These are phyloP conservation scores for Neolamprologus caudopunctatus DNA, from an alignment of 2,113 vertebrate species.

Conservation along the genomic window DNA sequence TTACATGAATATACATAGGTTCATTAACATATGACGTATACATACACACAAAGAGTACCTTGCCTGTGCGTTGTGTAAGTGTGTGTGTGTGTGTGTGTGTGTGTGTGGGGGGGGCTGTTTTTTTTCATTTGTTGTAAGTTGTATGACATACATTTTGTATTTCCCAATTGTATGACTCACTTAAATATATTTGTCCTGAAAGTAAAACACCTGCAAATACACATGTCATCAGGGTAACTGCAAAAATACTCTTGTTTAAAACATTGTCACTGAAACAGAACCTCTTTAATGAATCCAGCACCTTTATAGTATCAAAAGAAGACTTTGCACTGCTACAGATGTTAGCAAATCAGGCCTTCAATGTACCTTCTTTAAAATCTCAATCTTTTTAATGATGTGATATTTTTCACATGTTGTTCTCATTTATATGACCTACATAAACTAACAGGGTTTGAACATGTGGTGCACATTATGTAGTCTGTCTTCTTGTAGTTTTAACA, in stretches of 20 bases:
- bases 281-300: neutral
- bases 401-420: accelerated
- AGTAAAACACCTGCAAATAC: neutral
- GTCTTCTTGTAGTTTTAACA: neutral
- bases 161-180: accelerated
- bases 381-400: neutral
- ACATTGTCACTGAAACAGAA: neutral
- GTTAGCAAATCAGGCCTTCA: neutral
- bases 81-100: no score
- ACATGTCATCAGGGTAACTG: neutral
- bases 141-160: neutral
- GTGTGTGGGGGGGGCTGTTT: no score
- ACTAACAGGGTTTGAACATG: neutral
- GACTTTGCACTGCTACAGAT: neutral
- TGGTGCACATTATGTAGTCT: neutral
- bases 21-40: neutral
- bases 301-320: neutral
- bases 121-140: neutral
- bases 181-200: neutral
- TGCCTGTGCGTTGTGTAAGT: accelerated
- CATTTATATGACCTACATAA: neutral
- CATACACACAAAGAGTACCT: neutral
- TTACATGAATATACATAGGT: accelerated
- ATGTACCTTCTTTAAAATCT: neutral
- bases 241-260: neutral